Evolutionary conservation across 2,888 invertebrate species (phyloP).

Genomic region (Tetragonula carbonaria): DNA sequence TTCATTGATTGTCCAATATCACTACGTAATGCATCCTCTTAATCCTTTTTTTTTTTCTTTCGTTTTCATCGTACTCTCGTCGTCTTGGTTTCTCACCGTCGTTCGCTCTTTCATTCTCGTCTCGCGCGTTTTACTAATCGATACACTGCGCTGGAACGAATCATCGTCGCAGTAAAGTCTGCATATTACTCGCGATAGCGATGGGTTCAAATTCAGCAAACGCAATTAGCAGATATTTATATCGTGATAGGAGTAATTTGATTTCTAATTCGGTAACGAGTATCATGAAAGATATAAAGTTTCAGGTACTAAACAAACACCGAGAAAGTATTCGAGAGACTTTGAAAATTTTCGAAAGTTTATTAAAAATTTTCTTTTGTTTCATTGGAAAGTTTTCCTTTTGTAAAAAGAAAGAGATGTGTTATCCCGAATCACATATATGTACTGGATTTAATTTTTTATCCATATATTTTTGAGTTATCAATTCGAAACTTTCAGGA

Average conservation of each 20-base stretch:
- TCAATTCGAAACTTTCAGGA: too few relatives aligned
- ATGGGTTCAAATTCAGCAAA: neutral
- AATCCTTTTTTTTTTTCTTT: slow-evolving; percentile 17
- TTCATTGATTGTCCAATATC: slow-evolving; percentile 84
- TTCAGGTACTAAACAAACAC: neutral
- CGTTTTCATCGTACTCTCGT: neutral
- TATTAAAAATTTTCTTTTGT: neutral
- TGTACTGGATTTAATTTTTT: too few relatives aligned
- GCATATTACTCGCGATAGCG: too few relatives aligned
- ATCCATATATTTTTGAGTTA: too few relatives aligned
- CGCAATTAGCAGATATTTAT: neutral
- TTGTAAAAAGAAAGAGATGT: too few relatives aligned
- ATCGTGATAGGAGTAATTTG: neutral
- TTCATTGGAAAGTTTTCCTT: neutral
- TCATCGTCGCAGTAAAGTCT: neutral
- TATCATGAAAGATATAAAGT: neutral
- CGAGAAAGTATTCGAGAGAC: too few relatives aligned
- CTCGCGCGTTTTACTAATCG: slow-evolving; percentile 36
- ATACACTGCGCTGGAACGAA: slow-evolving; percentile 36
- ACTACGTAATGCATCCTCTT: slow-evolving; percentile 78
- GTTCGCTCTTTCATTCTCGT: slow-evolving; percentile 15
- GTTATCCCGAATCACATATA: too few relatives aligned
- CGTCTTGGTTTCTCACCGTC: slow-evolving; percentile 8
- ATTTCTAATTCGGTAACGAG: neutral
- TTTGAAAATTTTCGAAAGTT: neutral